A percentile compares a stretch with the other conserved stretches of the same genome.
These are phyloP conservation scores for Sciaenops ocellatus DNA, from an alignment of 2,797 vertebrate species.

Conservation along the genomic window DNA sequence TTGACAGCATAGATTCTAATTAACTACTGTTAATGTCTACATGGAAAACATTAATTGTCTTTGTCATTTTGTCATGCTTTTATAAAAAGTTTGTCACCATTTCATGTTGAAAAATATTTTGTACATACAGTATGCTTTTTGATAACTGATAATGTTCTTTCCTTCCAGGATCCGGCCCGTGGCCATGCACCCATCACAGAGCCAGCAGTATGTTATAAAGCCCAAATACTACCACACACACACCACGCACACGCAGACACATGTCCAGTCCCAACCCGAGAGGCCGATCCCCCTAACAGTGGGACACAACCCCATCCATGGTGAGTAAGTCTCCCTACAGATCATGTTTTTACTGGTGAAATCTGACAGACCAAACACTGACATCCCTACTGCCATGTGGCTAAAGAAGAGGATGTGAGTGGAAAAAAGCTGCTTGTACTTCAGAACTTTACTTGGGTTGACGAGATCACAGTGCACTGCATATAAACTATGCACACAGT, in stretches of 20 bases:
- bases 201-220: slow-evolving; percentile 92
- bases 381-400: too few species aligned
- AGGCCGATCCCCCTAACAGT: slow-evolving; percentile 88
- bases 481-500: too few species aligned
- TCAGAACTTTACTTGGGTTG: too few species aligned
- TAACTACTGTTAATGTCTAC: too few species aligned
- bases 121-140: not conserved
- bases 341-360: not conserved
- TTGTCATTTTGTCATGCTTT: too few species aligned
- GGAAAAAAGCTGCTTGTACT: too few species aligned
- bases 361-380: too few species aligned
- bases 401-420: too few species aligned
- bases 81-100: not conserved
- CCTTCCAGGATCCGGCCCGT: slow-evolving; percentile 88
- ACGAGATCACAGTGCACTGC: too few species aligned
- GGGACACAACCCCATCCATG: slow-evolving; percentile 87
- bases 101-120: not conserved
- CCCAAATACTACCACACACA: slow-evolving; percentile 92
- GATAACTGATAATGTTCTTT: slow-evolving; percentile 19
- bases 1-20: not conserved
- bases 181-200: slow-evolving; percentile 89
- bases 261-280: slow-evolving; percentile 86
- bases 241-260: slow-evolving; percentile 85
- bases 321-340: slow-evolving; percentile 84
- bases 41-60: too few species aligned